These are phyloP conservation scores for Phenacoccus solenopsis DNA, from an alignment of 1,140 invertebrate genomes.

Conservation along the genomic window DNA sequence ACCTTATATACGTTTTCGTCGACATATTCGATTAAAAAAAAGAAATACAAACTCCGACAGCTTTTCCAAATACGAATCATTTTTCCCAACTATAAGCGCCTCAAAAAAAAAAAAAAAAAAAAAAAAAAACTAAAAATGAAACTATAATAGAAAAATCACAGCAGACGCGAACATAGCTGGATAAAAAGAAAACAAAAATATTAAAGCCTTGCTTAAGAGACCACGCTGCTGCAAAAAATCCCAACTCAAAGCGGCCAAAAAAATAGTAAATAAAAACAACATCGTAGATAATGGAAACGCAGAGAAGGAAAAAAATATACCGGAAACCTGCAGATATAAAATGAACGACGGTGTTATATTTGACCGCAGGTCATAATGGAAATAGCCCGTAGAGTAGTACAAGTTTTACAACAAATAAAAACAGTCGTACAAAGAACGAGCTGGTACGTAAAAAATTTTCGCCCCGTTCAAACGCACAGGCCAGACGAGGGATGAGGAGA, in stretches of 20 bases:
- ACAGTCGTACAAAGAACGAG: neutral
- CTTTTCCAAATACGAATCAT: no score
- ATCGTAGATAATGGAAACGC: constrained; percentile 1
- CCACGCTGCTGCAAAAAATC: no score
- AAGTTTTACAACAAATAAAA: neutral
- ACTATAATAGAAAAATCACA: neutral
- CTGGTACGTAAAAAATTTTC: no score
- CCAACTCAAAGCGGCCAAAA: no score
- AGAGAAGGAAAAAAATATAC: neutral
- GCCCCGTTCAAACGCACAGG: no score
- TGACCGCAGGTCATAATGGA: neutral
- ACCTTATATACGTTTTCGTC: neutral
- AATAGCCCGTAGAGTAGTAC: neutral
- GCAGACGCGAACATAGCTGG: no score
- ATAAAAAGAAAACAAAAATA: no score
- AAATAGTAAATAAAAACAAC: neutral
- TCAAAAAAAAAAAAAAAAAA: constrained; percentile 3
- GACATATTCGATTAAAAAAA: neutral
- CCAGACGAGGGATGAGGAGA: no score
- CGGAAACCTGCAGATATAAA: constrained; percentile 1
- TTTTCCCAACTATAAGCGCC: no score
- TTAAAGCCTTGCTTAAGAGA: no score
- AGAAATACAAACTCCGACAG: neutral
- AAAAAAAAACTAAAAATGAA: neutral
- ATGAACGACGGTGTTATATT: neutral